A percentile compares a stretch with the other conserved stretches of the same genome.
These are phyloP conservation scores for Chrysolophus pictus DNA, from an alignment of 2,797 vertebrate species.

Conservation along the genomic window DNA sequence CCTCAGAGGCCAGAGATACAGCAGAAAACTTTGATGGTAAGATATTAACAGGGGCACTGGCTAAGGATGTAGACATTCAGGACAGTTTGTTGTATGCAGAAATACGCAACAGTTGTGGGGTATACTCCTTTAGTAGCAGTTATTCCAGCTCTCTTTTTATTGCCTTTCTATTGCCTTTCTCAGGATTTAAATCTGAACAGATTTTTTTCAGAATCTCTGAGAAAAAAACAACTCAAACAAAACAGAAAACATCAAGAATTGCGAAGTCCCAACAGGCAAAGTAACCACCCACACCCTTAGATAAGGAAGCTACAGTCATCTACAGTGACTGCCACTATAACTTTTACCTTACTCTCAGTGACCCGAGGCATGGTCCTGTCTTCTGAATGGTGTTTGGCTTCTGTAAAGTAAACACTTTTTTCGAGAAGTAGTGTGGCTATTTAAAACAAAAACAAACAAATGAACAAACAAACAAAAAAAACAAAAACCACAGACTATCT, in stretches of 20 bases:
- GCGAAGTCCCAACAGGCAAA: neutral
- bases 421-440: neutral
- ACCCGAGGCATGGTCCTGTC: neutral
- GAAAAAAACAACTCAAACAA: neutral
- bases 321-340: neutral
- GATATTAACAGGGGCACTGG: neutral
- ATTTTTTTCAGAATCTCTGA: neutral
- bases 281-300: neutral
- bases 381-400: neutral
- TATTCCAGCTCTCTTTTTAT: neutral
- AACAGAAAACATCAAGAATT: neutral
- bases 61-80: neutral
- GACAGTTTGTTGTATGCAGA: neutral
- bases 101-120: neutral
- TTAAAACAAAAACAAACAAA: no score
- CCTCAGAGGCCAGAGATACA: neutral
- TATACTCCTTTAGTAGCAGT: neutral
- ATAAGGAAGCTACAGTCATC: fast-evolving
- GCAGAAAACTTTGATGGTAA: neutral
- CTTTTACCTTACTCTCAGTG: neutral
- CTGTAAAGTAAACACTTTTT: neutral
- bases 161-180: neutral
- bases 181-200: neutral
- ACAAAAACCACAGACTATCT: no score
- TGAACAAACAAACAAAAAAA: no score